A percentile compares a stretch with the other conserved stretches of the same genome.
phyloP scores from a whole-genome alignment of 2,797 vertebrate species.

The Pipistrellus pygmaeus region DNA sequence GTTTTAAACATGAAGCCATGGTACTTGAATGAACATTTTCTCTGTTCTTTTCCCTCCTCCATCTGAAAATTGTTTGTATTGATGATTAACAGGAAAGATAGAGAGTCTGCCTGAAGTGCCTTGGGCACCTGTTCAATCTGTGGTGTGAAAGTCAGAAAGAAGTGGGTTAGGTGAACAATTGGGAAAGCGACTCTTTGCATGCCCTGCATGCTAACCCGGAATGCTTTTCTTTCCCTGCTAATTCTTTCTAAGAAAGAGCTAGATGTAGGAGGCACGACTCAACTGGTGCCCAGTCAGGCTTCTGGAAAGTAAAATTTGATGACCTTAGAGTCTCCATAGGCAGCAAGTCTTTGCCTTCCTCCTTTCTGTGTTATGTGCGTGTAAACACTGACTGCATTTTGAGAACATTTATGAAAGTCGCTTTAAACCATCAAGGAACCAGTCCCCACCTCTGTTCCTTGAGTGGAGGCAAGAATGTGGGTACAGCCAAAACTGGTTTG shows the following conservation, averaged over 20 bases:
- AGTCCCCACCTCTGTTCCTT: background rate
- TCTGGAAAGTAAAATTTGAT: background rate
- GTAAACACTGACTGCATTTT: background rate
- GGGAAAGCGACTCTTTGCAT: background rate
- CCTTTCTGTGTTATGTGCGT: background rate
- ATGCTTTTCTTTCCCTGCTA: background rate
- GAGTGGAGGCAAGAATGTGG: constrained; percentile 56
- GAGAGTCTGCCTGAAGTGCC: background rate
- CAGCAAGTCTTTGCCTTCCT: background rate
- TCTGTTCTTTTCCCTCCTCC: background rate
- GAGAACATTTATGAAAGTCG: background rate
- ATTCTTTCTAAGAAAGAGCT: background rate
- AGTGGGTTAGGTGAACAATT: background rate
- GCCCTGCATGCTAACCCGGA: background rate
- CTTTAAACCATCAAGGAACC: constrained; percentile 7
- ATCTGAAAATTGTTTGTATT: background rate
- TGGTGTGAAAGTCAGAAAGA: background rate
- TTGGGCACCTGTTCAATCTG: background rate
- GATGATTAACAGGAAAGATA: background rate
- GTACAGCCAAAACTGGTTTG: background rate
- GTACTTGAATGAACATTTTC: background rate
- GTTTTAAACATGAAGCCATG: background rate
- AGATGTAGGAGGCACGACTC: background rate
- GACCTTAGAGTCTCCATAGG: background rate
- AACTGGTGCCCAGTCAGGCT: background rate